Evolutionary conservation across 2,113 vertebrate species (phyloP).

Genomic region (Anguilla japonica): DNA sequence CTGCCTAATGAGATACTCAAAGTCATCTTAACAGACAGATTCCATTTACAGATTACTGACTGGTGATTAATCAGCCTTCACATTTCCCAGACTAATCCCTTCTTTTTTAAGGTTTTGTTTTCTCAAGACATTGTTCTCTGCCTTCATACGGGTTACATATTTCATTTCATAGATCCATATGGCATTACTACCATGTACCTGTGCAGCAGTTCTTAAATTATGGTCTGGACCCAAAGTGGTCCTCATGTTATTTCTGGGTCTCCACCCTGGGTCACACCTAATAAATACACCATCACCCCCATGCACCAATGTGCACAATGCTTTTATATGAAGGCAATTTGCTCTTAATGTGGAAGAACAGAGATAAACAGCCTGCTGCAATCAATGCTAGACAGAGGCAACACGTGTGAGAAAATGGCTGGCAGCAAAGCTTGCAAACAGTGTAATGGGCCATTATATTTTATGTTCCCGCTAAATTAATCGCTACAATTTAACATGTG

Average conservation of each 20-base stretch:
- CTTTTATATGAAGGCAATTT: no score
- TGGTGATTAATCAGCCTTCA: constrained; percentile 36
- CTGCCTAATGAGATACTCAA: constrained; percentile 25
- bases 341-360: background rate
- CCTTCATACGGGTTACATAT: background rate
- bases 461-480: constrained; percentile 21
- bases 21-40: constrained; percentile 43
- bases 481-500: constrained; percentile 19
- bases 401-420: background rate
- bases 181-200: background rate
- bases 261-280: background rate
- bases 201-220: background rate
- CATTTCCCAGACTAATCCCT: constrained; percentile 13
- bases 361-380: background rate
- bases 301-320: no score
- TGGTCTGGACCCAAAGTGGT: no score
- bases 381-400: background rate
- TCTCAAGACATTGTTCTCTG: background rate
- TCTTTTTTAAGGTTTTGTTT: background rate
- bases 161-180: background rate
- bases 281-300: background rate
- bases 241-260: background rate
- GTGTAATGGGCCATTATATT: background rate
- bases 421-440: background rate
- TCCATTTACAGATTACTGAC: constrained; percentile 30